Conservation (phyloP, 2,888 invertebrate genomes). For the Drosophila limbata region DNA sequence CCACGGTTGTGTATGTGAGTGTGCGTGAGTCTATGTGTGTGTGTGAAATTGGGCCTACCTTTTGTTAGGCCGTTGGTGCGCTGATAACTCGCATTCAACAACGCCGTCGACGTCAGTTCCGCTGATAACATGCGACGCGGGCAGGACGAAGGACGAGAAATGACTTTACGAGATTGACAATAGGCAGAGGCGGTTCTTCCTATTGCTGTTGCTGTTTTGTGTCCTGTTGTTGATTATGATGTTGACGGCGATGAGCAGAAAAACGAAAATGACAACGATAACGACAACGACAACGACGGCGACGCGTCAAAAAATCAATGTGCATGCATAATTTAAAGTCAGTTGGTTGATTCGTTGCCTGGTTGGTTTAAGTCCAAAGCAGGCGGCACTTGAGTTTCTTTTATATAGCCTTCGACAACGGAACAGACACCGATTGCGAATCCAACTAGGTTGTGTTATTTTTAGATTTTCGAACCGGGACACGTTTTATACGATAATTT, state of each 20-base stretch:
- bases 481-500: constrained; percentile 73
- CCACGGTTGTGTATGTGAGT: constrained; percentile 1
- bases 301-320: constrained; percentile 73
- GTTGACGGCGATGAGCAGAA: constrained; percentile 37
- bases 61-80: constrained; percentile 75
- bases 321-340: constrained; percentile 77
- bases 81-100: constrained; percentile 78
- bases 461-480: constrained; percentile 64
- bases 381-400: constrained; percentile 47
- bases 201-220: constrained; percentile 22
- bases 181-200: constrained; percentile 45
- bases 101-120: constrained; percentile 84
- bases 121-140: constrained; percentile 84
- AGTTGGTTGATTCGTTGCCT: constrained; percentile 32
- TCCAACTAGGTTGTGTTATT: constrained; percentile 41
- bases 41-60: constrained; percentile 61
- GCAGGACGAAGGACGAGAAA: constrained; percentile 41
- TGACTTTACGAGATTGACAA: constrained; percentile 57
- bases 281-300: constrained; percentile 22
- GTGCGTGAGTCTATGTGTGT: not conserved
- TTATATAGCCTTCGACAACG: constrained; percentile 21
- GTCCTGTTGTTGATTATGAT: constrained; percentile 27
- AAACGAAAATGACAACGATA: constrained; percentile 21
- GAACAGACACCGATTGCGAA: constrained; percentile 11
- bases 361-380: constrained; percentile 8